Conservation (phyloP, 1,140 invertebrate genomes). For the Neuroterus valhalla region DNA sequence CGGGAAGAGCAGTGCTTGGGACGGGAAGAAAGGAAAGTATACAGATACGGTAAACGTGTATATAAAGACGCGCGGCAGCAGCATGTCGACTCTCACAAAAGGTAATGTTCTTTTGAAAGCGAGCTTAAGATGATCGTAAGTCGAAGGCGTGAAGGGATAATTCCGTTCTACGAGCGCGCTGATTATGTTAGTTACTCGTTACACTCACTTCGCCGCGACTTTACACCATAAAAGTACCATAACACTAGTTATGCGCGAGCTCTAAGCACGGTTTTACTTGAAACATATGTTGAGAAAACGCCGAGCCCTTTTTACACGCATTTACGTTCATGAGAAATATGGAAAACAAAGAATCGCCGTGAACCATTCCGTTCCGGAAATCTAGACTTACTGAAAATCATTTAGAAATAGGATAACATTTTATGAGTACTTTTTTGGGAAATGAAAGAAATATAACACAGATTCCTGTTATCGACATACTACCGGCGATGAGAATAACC, state of each 20-base stretch:
- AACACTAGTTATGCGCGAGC: not conserved
- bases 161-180: conserved; percentile 23
- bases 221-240: conserved; percentile 26
- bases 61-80: conserved; percentile 24
- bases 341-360: not conserved
- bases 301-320: conserved; percentile 13
- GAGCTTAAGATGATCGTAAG: conserved; percentile 28
- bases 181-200: conserved; percentile 31
- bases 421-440: no score
- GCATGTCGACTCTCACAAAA: conserved; percentile 28
- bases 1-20: not conserved
- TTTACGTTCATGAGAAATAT: conserved; percentile 17
- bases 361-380: conserved; percentile 18
- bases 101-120: conserved; percentile 29
- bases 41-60: no score
- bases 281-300: conserved; percentile 18
- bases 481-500: no score
- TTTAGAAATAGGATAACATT: no score
- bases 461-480: no score
- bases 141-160: conserved; percentile 30
- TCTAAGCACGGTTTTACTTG: conserved; percentile 15
- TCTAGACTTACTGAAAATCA: no score
- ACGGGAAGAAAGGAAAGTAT: conserved; percentile 1
- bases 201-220: conserved; percentile 26
- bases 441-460: no score